These are phyloP conservation scores for Cairina moschata DNA, from an alignment of 2,113 vertebrate genomes.

Conservation along the genomic window DNA sequence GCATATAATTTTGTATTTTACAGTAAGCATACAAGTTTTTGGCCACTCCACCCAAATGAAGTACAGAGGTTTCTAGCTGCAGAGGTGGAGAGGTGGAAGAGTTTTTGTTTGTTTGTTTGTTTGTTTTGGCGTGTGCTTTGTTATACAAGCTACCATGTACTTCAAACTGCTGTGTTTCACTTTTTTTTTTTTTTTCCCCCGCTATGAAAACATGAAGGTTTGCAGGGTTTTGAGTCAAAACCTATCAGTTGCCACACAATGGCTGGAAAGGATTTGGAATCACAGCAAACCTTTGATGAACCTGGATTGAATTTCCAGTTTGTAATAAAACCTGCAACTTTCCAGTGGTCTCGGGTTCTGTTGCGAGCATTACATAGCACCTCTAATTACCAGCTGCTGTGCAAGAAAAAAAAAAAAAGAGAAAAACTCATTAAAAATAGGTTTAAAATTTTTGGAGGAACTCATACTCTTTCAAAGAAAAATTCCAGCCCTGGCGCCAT, in stretches of 20 bases:
- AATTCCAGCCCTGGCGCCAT: background rate
- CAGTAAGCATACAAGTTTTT: background rate
- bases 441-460: background rate
- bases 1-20: background rate
- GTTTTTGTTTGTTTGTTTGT: background rate
- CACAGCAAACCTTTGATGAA: constrained; percentile 44
- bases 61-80: background rate
- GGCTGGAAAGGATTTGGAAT: constrained; percentile 46
- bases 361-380: background rate
- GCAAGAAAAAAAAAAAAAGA: background rate
- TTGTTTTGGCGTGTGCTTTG: background rate
- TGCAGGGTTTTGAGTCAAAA: background rate
- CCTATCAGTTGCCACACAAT: background rate
- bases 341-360: constrained; percentile 33
- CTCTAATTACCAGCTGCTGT: background rate
- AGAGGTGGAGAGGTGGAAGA: background rate
- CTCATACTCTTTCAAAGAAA: background rate
- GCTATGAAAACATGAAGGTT: background rate
- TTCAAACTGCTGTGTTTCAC: background rate
- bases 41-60: background rate
- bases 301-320: constrained; percentile 26
- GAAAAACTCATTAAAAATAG: background rate
- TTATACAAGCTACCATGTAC: background rate
- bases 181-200: background rate
- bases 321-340: constrained; percentile 51